These are phyloP conservation scores for Eucera pruinosa DNA, from an alignment of 2,888 invertebrate genomes.

Conservation along the genomic window DNA sequence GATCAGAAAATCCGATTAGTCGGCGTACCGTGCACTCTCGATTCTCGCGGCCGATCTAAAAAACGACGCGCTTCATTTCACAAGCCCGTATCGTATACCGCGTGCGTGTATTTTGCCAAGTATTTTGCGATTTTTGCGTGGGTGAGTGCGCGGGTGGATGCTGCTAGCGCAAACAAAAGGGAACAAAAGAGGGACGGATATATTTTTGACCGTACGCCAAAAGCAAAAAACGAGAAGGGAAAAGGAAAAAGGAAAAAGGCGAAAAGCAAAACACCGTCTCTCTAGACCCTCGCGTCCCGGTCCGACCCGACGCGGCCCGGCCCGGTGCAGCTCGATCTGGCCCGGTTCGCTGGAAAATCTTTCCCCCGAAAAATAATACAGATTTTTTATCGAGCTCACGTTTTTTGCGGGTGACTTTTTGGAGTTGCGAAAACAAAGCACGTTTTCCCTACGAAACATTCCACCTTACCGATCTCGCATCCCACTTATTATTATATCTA, in stretches of 20 bases:
- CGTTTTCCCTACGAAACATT: conserved; percentile 59
- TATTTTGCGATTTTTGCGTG: conserved; percentile 73
- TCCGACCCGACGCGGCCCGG: too few relatives aligned
- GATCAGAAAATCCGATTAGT: conserved; percentile 30
- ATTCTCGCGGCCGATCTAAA: conserved; percentile 25
- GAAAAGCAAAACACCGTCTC: conserved; percentile 1
- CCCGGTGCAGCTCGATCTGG: too few relatives aligned
- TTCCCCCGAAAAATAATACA: conserved; percentile 28
- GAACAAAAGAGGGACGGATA: conserved; percentile 12
- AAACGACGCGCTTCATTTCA: conserved; percentile 42
- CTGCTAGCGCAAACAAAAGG: conserved; percentile 57
- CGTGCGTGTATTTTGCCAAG: conserved; percentile 61
- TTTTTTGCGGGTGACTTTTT: conserved; percentile 75
- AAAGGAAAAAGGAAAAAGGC: not conserved
- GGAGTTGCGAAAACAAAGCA: conserved; percentile 57
- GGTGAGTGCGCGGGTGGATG: conserved; percentile 73
- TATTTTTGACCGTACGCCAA: not conserved
- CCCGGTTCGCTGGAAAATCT: too few relatives aligned
- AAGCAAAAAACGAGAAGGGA: not conserved
- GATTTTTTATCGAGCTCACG: conserved; percentile 65
- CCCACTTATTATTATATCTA: conserved; percentile 55
- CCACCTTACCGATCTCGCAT: conserved; percentile 55
- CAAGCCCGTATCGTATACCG: conserved; percentile 38
- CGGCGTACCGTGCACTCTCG: conserved; percentile 22
- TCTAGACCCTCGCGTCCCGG: not conserved